phyloP scores from a whole-genome alignment of 2,113 vertebrate genomes.

The Brachyhypopomus occidentalis region DNA sequence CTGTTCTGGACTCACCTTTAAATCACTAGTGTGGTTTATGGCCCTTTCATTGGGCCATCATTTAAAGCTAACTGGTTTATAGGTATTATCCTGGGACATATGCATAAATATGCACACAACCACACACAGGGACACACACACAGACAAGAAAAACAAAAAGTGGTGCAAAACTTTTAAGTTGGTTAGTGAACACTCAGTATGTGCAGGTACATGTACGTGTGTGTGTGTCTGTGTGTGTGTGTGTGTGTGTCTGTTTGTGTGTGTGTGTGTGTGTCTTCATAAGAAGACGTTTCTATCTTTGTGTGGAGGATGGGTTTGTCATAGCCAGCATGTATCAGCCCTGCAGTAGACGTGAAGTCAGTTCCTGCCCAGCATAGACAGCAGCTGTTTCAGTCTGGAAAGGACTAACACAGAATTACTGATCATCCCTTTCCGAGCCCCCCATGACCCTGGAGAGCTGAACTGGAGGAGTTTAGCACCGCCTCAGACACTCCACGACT shows the following conservation, averaged over 20 bases:
- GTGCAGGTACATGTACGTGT: not conserved
- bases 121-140: constrained; percentile 20
- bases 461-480: not conserved
- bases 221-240: not conserved
- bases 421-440: not conserved
- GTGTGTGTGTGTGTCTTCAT: not conserved
- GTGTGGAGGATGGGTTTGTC: not conserved
- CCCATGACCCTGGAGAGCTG: not conserved
- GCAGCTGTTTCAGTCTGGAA: not conserved
- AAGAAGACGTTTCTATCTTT: not conserved
- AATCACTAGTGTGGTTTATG: constrained; percentile 36
- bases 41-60: constrained; percentile 49
- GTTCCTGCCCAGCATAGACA: not conserved
- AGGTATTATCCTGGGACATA: constrained; percentile 9
- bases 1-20: constrained; percentile 43
- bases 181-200: not conserved
- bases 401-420: constrained; percentile 11
- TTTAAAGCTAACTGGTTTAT: constrained; percentile 27
- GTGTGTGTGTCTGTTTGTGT: constrained; percentile 10
- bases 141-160: constrained; percentile 4
- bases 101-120: not conserved
- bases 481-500: not conserved
- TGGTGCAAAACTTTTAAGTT: not conserved
- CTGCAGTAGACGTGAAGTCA: constrained; percentile 26
- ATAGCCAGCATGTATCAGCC: not conserved